Percentiles rank a stretch among this genome's conserved stretches.
Conservation (phyloP, 2,113 vertebrate species). For the Beaufortia kweichowensis region DNA sequence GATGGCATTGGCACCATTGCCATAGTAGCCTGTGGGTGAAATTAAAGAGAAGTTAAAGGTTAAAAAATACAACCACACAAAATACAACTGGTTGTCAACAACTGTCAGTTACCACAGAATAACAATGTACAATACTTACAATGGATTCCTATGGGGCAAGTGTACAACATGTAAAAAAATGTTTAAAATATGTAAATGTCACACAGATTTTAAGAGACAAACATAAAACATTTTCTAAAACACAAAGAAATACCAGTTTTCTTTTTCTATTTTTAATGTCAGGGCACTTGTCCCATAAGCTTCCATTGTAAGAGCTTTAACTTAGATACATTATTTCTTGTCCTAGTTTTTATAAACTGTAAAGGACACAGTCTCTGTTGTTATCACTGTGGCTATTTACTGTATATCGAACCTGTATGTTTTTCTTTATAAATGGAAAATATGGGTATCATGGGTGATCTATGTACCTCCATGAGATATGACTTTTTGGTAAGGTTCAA, state of each 20-base stretch:
- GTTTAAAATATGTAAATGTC: not conserved
- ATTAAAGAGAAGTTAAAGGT: conserved; percentile 9
- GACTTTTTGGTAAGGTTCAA: conserved; percentile 93
- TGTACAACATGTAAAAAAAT: not conserved
- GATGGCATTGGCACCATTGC: conserved; percentile 89
- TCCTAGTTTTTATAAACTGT: not conserved
- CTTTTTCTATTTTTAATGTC: not conserved
- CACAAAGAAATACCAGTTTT: not conserved
- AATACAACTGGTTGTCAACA: not conserved
- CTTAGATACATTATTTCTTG: not conserved
- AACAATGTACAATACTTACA: not conserved
- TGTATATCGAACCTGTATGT: too few relatives aligned
- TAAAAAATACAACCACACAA: conserved; percentile 29
- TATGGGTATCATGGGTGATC: not conserved
- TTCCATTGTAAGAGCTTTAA: not conserved
- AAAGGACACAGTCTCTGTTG: not conserved
- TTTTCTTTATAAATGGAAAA: too few relatives aligned
- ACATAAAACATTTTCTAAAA: not conserved
- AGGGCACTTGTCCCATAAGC: too few relatives aligned
- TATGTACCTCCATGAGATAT: conserved; percentile 93
- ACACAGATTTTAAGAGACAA: not conserved
- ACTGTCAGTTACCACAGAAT: not conserved
- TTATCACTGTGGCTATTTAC: not conserved
- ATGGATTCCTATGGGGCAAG: not conserved
- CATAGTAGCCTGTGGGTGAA: conserved; percentile 89